Percentiles rank a stretch among this genome's conserved stretches.
phyloP scores from a whole-genome alignment of 2,888 invertebrate genomes.

The Ennomos quercinarius region DNA sequence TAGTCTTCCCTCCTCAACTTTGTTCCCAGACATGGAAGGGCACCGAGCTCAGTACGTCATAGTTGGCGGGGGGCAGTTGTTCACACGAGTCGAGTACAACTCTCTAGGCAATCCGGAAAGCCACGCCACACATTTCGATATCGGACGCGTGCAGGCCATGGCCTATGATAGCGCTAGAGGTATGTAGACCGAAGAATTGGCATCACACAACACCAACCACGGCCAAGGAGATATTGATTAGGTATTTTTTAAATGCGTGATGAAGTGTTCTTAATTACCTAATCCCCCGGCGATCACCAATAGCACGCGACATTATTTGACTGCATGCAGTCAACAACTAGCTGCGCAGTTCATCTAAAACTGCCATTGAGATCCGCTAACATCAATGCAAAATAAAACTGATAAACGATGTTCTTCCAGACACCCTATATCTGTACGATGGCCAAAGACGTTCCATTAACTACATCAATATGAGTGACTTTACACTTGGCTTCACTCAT shows the following conservation, averaged over 20 bases:
- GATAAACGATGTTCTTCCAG: conserved; percentile 46
- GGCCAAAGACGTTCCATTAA: conserved; percentile 60
- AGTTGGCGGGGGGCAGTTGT: conserved; percentile 83
- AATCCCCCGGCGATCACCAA: too few species aligned
- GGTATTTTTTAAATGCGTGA: too few species aligned
- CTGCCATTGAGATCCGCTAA: too few species aligned
- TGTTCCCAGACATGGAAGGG: conserved; percentile 46
- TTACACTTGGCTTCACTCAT: conserved; percentile 60
- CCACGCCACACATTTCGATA: conserved; percentile 71
- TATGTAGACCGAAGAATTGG: conserved; percentile 34
- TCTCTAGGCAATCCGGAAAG: conserved; percentile 88
- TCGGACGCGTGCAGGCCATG: conserved; percentile 87
- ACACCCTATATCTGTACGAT: conserved; percentile 69
- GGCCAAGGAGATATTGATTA: too few species aligned
- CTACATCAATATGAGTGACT: conserved; percentile 66
- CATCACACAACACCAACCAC: too few species aligned
- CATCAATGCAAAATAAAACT: too few species aligned
- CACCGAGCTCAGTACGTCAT: conserved; percentile 78
- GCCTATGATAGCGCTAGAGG: conserved; percentile 85
- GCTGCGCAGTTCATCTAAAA: too few species aligned
- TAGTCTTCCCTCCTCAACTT: neutral
- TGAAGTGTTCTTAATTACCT: too few species aligned
- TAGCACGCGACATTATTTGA: too few species aligned
- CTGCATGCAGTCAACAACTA: too few species aligned
- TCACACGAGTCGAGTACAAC: conserved; percentile 88